A percentile compares a stretch with the other conserved stretches of the same genome.
Conservation (phyloP, 2,888 invertebrate genomes). For the Euzophera pinguis region DNA sequence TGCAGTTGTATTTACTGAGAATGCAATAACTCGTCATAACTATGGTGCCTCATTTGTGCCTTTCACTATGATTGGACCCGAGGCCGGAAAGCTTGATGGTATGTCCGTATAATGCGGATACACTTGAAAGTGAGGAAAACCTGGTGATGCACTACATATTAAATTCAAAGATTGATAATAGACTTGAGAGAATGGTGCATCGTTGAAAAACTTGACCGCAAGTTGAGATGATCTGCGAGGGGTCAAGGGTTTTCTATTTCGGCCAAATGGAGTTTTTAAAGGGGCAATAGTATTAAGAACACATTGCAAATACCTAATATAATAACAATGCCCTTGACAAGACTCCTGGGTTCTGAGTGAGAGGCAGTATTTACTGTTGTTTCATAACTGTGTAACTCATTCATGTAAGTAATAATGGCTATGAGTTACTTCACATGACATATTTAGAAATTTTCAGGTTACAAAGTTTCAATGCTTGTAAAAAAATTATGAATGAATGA, state of each 20-base stretch:
- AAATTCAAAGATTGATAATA: constrained; percentile 32
- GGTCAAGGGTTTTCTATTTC: constrained; percentile 80
- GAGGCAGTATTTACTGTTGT: constrained; percentile 69
- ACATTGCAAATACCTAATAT: constrained; percentile 33
- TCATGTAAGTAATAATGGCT: constrained; percentile 75
- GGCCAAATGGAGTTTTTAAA: constrained; percentile 74
- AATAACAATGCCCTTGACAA: constrained; percentile 57
- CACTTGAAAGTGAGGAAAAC: constrained; percentile 77
- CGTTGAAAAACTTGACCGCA: constrained; percentile 78
- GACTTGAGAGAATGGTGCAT: constrained; percentile 54
- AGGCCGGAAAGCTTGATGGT: constrained; percentile 79
- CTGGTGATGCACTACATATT: constrained; percentile 73
- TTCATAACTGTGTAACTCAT: constrained; percentile 69
- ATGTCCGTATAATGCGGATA: constrained; percentile 72
- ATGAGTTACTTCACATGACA: constrained; percentile 52
- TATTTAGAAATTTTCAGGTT: constrained; percentile 26
- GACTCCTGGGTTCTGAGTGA: constrained; percentile 79
- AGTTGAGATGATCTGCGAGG: constrained; percentile 64
- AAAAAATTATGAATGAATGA: constrained; percentile 25
- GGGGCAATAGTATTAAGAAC: constrained; percentile 46
- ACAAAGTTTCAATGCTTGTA: constrained; percentile 17
- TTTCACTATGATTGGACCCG: constrained; percentile 76
- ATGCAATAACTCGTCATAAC: constrained; percentile 80
- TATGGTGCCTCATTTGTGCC: constrained; percentile 78
- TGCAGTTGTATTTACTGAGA: constrained; percentile 64